Evolutionary conservation across 2,888 invertebrate species (phyloP), one percentile per base, ranked within the genome.

Genomic region (Latheticus oryzae): DNA sequence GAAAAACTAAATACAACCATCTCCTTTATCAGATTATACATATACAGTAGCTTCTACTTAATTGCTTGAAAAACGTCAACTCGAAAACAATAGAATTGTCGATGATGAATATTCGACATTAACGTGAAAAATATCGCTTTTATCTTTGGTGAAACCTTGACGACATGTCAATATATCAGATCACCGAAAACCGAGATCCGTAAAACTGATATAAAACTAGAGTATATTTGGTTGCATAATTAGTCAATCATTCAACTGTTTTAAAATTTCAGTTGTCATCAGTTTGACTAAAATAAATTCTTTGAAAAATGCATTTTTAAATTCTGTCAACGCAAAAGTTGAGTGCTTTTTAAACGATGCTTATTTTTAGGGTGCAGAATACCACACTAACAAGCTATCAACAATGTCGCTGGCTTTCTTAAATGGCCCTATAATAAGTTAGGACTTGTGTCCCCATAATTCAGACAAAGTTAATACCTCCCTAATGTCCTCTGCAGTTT

Each of bases 111-210:
- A 63, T 64, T 42, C 58, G 68, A 69, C 73, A 70, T 73, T 73
- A 72, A 53, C 62, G 65, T 72, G 72, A 73, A 72, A 72, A 72
- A 73, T 72, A 70, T 66, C 66, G 67, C 65, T 70, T 70, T 70
- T 64, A 64, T 58, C 61, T 38, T 60, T 60, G 54, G 58, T 58
- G 65, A 58, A 63, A 64, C 61, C 60, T 66, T 65, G 70, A 58
- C 64, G 71, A 72, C 69, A 68, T 66, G 70, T 64, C 62, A 62
- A 71, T 69, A 68, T 58, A 66, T 67, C 66, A 62, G 62, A 40
- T 21, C 8, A 5, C 32, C 23, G 13, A 24, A 11, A 48, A 24
- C 8, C 5, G 26, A 21, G 50, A 50, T 43, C 33, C 7, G 30
- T 32, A 32, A 40, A 52, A 19, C 17, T 9, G 11, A 11, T 33